phyloP scores from a whole-genome alignment of 1,140 invertebrate species.

The Akabosia matsudoensis region DNA sequence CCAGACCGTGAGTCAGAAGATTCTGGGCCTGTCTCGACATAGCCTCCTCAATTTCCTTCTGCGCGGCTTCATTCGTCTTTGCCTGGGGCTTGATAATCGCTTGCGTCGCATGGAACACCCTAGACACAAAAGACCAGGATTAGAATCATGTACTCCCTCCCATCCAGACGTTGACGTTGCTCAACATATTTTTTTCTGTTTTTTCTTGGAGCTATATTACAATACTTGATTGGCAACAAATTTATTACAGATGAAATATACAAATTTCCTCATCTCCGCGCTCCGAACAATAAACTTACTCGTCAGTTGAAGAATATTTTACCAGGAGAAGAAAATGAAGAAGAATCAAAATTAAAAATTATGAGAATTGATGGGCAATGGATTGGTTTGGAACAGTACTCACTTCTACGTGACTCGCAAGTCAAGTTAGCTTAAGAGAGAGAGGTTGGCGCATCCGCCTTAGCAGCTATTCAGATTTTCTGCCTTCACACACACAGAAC shows the following conservation, averaged over 20 bases:
- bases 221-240: not conserved
- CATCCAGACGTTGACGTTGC: too few species aligned
- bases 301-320: conserved; percentile 12
- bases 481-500: conserved; percentile 48
- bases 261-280: not conserved
- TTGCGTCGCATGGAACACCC: conserved; percentile 82
- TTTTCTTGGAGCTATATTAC: too few species aligned
- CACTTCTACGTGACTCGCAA: conserved; percentile 44
- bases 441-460: conserved; percentile 39
- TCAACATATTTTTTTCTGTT: too few species aligned
- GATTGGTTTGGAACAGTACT: conserved; percentile 44
- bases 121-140: conserved; percentile 54
- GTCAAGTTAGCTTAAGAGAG: conserved; percentile 37
- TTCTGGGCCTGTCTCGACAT: conserved; percentile 68
- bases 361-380: conserved; percentile 26
- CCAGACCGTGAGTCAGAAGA: conserved; percentile 38
- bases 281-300: conserved; percentile 17
- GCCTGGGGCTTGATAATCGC: conserved; percentile 88
- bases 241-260: not conserved
- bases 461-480: conserved; percentile 45
- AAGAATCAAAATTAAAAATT: conserved; percentile 22
- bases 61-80: conserved; percentile 90
- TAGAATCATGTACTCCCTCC: conserved; percentile 3
- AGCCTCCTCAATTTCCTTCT: conserved; percentile 92
- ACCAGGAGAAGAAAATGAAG: conserved; percentile 27